These are phyloP conservation scores for Eristalinus sepulchralis DNA, from an alignment of 2,888 invertebrate genomes.

Conservation along the genomic window DNA sequence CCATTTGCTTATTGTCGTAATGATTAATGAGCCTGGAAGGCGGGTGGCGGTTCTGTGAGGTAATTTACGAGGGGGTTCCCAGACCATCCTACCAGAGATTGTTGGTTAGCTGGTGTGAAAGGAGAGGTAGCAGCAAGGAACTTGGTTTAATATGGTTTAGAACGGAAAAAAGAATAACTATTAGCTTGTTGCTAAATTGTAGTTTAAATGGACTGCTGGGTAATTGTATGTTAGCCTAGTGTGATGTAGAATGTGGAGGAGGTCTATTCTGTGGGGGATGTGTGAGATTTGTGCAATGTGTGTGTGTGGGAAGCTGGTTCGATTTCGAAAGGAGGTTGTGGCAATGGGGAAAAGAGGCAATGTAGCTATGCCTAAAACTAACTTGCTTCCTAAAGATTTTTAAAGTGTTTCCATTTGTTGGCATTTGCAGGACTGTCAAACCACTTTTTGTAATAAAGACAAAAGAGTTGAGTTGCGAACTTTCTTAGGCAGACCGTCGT, in stretches of 20 bases:
- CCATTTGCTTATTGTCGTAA: constrained; percentile 61
- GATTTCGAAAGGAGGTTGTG: no score
- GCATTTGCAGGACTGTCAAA: no score
- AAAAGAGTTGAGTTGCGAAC: background rate
- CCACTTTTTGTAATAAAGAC: no score
- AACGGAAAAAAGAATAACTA: background rate
- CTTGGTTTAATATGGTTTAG: background rate
- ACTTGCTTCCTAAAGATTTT: no score
- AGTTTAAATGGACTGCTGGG: constrained; percentile 1
- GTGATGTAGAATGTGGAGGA: background rate
- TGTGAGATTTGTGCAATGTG: background rate
- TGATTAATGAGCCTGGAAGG: constrained; percentile 57
- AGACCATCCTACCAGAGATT: constrained; percentile 4
- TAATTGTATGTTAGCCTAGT: constrained; percentile 11
- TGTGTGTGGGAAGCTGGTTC: background rate
- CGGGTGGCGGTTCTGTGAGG: constrained; percentile 35
- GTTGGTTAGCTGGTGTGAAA: background rate
- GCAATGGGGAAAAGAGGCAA: no score
- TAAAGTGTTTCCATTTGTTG: no score
- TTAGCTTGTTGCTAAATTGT: constrained; percentile 28
- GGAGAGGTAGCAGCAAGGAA: background rate
- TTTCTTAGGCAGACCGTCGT: background rate
- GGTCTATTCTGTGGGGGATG: background rate
- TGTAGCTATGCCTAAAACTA: no score
- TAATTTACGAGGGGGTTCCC: constrained; percentile 19